Evolutionary conservation across 2,888 invertebrate species (phyloP).

Genomic region (Podabrus alpinus): DNA sequence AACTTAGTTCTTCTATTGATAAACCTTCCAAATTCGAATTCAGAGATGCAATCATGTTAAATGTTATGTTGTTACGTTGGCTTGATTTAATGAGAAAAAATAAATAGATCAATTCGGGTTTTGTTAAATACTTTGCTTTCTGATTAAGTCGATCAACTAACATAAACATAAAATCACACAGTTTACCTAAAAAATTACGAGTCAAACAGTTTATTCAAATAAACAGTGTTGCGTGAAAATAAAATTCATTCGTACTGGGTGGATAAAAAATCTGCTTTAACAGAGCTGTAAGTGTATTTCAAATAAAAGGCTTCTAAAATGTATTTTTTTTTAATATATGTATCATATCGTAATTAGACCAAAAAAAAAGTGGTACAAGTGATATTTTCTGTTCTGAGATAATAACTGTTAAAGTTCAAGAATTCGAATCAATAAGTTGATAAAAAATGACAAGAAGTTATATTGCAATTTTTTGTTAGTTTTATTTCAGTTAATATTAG

Average conservation of each 20-base stretch:
- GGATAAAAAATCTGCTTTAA: too few species aligned
- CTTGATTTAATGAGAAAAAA: slow-evolving; percentile 69
- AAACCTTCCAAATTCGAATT: slow-evolving; percentile 60
- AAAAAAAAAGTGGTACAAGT: too few species aligned
- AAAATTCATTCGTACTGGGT: background rate
- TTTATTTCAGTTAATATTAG: too few species aligned
- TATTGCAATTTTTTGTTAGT: too few species aligned
- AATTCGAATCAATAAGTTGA: too few species aligned
- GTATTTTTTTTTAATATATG: too few species aligned
- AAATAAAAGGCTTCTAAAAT: too few species aligned
- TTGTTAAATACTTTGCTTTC: slow-evolving; percentile 63
- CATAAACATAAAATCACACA: slow-evolving; percentile 61
- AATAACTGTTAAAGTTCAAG: too few species aligned
- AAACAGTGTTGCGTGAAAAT: background rate
- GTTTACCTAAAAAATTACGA: slow-evolving; percentile 51
- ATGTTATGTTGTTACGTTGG: slow-evolving; percentile 63
- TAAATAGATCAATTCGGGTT: slow-evolving; percentile 67
- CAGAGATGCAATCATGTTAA: slow-evolving; percentile 67
- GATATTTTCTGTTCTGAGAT: too few species aligned
- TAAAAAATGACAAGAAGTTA: too few species aligned
- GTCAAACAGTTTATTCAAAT: background rate
- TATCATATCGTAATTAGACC: too few species aligned
- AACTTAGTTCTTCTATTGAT: slow-evolving; percentile 68
- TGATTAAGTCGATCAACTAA: slow-evolving; percentile 61
- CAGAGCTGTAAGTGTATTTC: too few species aligned